These are phyloP conservation scores for Nansenia antarctica DNA, from an alignment of 2,113 vertebrate genomes.

Conservation along the genomic window DNA sequence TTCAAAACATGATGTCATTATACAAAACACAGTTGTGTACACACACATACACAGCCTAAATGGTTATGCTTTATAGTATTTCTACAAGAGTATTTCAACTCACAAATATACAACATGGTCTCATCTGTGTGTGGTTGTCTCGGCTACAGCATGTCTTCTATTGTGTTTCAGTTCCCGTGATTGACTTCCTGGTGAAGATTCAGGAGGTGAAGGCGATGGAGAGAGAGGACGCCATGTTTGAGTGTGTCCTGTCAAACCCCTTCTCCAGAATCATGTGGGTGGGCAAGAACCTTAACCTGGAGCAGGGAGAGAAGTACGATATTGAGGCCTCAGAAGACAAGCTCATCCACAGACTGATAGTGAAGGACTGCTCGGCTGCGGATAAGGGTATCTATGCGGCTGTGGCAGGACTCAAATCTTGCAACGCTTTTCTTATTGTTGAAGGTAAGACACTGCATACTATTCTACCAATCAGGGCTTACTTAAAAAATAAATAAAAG, in stretches of 20 bases:
- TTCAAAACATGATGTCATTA: too few species aligned
- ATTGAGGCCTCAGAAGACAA: constrained; percentile 77
- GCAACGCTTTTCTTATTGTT: constrained; percentile 82
- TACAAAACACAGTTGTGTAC: not conserved
- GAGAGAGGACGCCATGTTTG: constrained; percentile 70
- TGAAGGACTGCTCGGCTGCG: constrained; percentile 68
- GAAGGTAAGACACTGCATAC: constrained; percentile 71
- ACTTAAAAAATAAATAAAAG: too few species aligned
- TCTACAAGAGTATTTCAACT: not conserved
- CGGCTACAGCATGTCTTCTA: not conserved
- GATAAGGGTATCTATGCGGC: constrained; percentile 83
- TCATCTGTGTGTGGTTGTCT: not conserved
- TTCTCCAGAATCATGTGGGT: constrained; percentile 76
- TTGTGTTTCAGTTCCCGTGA: constrained; percentile 76
- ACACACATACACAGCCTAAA: not conserved
- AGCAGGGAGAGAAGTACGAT: constrained; percentile 72
- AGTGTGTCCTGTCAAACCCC: constrained; percentile 73
- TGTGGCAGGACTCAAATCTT: constrained; percentile 72
- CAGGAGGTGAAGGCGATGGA: constrained; percentile 70
- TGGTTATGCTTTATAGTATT: not conserved
- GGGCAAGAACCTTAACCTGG: constrained; percentile 71
- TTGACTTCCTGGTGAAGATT: constrained; percentile 74
- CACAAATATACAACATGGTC: not conserved
- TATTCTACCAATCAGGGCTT: not conserved
- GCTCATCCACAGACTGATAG: constrained; percentile 78